These are phyloP conservation scores for Odontomachus brunneus DNA, from an alignment of 1,140 invertebrate genomes.

Conservation along the genomic window DNA sequence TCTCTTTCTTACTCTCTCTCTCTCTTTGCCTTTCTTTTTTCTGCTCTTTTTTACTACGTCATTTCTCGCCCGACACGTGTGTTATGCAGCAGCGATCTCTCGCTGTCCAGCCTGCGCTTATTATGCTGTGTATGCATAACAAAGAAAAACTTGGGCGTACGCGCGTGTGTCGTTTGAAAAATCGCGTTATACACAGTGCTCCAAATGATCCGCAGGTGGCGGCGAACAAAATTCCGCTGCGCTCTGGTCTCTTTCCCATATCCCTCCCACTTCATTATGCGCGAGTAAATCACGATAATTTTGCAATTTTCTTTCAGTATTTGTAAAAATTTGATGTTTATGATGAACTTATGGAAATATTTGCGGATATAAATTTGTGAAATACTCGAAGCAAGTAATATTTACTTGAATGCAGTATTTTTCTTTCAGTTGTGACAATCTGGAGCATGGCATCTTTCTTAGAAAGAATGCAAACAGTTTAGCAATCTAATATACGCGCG, in stretches of 20 bases:
- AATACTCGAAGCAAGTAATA: no score
- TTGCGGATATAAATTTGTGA: no score
- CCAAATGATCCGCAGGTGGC: slow-evolving; percentile 21
- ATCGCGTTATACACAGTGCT: slow-evolving; percentile 11
- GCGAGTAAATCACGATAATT: not conserved
- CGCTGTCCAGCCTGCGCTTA: slow-evolving; percentile 18
- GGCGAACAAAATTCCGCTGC: slow-evolving; percentile 1
- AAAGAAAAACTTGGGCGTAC: slow-evolving; percentile 42
- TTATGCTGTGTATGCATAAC: slow-evolving; percentile 42
- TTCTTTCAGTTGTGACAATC: no score
- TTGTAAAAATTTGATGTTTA: no score
- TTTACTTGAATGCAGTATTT: no score
- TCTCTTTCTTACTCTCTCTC: no score
- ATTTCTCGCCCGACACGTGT: not conserved
- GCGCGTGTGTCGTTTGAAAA: slow-evolving; percentile 39
- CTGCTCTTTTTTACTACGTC: not conserved
- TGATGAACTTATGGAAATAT: no score
- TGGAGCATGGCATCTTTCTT: no score
- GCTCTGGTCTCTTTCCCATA: not conserved
- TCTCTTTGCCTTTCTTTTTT: no score
- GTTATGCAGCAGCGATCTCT: slow-evolving; percentile 19
- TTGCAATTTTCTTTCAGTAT: no score
- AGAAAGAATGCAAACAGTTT: no score
- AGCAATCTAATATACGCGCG: no score
- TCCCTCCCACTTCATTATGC: not conserved